phyloP scores from a whole-genome alignment of 2,888 invertebrate species.

The Galerucella pusilla region DNA sequence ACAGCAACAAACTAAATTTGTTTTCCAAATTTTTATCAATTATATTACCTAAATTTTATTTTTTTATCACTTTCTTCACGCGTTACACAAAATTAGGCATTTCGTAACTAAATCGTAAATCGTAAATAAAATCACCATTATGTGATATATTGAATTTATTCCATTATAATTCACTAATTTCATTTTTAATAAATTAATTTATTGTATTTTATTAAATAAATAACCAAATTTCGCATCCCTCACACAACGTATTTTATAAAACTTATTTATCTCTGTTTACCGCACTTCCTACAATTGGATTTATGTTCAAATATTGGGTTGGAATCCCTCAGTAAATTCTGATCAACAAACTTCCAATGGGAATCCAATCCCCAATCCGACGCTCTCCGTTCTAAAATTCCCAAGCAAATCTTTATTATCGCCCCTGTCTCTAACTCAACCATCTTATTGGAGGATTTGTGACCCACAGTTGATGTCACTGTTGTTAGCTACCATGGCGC shows the following conservation, averaged over 20 bases:
- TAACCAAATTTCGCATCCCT: background rate
- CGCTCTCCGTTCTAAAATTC: slow-evolving; percentile 44
- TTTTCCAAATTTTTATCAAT: no score
- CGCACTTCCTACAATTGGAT: slow-evolving; percentile 22
- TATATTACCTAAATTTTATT: no score
- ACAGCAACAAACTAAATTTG: no score
- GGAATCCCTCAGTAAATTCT: slow-evolving; percentile 55
- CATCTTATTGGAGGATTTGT: slow-evolving; percentile 55
- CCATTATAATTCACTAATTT: no score
- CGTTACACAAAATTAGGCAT: no score
- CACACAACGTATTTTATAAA: background rate
- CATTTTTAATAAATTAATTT: no score
- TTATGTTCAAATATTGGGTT: slow-evolving; percentile 45
- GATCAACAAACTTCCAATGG: slow-evolving; percentile 53
- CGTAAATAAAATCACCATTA: no score
- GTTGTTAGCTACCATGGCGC: slow-evolving; percentile 42
- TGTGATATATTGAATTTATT: no score
- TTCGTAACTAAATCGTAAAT: no score
- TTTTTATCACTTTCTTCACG: no score
- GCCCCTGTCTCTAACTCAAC: slow-evolving; percentile 58
- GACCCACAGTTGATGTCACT: slow-evolving; percentile 49
- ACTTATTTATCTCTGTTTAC: slow-evolving; percentile 6
- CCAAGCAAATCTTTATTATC: slow-evolving; percentile 58
- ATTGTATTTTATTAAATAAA: background rate
- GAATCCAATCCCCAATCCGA: slow-evolving; percentile 49